Evolutionary conservation across 2,888 invertebrate species (phyloP), one percentile per base, ranked within the genome.

Genomic region (Linyphia triangularis): DNA sequence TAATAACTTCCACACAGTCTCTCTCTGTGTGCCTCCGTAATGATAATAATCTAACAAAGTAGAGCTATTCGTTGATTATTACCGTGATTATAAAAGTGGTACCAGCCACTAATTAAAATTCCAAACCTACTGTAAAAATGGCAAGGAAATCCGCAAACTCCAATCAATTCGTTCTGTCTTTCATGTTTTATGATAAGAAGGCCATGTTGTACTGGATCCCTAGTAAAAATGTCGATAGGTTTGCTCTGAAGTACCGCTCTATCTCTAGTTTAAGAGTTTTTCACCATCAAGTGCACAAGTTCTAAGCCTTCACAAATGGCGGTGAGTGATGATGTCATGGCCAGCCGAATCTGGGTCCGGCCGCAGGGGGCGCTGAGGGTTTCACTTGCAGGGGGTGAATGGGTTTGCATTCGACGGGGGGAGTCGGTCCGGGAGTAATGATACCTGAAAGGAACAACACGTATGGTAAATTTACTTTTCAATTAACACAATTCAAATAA

Each of bases 341-440:
- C 84, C 84, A 84, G 69, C 51, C 51, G 51, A 59, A 84, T 57
- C 84, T 51, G 3, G 84, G 67, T 9, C 75, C 75, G 24, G 77
- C 43, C n/a, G 78, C 30, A 2, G 65, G 9, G 13, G 78, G 65
- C 1, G 65, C n/a, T 19, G 78, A 43, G 3, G 85, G 70, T 61
- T 85, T 85, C 30, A 85, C 85, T 85, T 85, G 85, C 61, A 85
- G 16, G 16, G 85, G 85, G 19, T 85, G 85, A 40, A 85, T 85
- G 26, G 85, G 85, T 37, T 85, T 85, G 70, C 85, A 85, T 43
- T 85, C 85, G 6, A 85, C 85, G 26, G 85, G 10, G n/a, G 85
- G 78, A 22, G 70, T 57, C 30, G 75, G 59, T 13, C 69, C 69
- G 1, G 85, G 70, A 22, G 85, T 33, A 30, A 85, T 78, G 40